A percentile compares a stretch with the other conserved stretches of the same genome.
phyloP scores from a whole-genome alignment of 2,797 vertebrate genomes.

The Lacerta agilis region DNA sequence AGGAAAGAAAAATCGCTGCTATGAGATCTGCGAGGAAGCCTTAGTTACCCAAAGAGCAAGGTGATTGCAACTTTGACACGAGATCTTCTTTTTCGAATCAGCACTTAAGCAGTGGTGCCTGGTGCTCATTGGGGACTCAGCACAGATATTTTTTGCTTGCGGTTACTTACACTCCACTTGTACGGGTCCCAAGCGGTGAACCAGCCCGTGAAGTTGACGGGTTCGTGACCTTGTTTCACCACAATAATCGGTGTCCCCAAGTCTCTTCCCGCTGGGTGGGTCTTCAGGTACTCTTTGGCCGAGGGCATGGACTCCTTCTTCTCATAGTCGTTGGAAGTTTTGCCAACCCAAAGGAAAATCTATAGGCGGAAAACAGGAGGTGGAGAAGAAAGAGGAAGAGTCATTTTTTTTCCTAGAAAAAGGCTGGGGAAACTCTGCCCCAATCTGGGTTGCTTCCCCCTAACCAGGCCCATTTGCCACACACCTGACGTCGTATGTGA shows the following conservation, averaged over 20 bases:
- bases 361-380: conserved; percentile 55
- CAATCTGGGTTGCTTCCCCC: not conserved
- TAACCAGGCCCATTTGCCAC: not conserved
- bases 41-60: not conserved
- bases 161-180: conserved; percentile 90
- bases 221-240: conserved; percentile 89
- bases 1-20: conserved; percentile 13
- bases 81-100: not conserved
- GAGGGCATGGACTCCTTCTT: conserved; percentile 82
- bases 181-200: conserved; percentile 92
- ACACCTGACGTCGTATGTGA: no score
- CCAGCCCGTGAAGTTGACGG: conserved; percentile 92
- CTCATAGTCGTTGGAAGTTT: conserved; percentile 83
- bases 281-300: conserved; percentile 84
- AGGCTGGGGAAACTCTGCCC: no score
- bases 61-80: not conserved
- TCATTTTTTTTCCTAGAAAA: no score
- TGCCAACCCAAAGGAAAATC: conserved; percentile 92
- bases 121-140: not conserved
- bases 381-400: not conserved
- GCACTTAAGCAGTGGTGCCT: not conserved
- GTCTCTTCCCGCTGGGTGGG: conserved; percentile 87
- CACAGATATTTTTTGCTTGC: no score
- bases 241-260: conserved; percentile 81
- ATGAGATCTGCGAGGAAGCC: accelerated